Base-by-base conservation (phyloP, 1,140 invertebrate species). In the Portunus trituberculatus region DNA sequence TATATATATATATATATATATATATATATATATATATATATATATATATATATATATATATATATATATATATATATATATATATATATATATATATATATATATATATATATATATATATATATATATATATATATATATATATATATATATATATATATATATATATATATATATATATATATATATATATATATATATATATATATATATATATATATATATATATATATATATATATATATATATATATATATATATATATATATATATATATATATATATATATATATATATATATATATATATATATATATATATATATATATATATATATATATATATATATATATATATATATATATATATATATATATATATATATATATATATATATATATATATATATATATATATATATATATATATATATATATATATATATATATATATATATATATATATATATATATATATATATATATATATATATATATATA, bases 1-100 rank as follows among this genome's bases (percentile, higher is more conserved):
- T 84, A 84, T 84, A 84, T 84, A 84, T 84, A 84, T 84, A 84
- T 84, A 84, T 84, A 84, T 84, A 84, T 84, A 84, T 84, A 84
- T 84, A 32, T 84, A 84, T 84, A 84, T 84, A 84, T 84, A 84
- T 84, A 84, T 84, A 84, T 84, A 84, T 84, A 84, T 84, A 84
- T 84, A 84, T 84, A 84, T 84, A 84, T 84, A 84, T 84, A 84
- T 84, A 84, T 84, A 84, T 84, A 84, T 84, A 84, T 84, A 84
- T 84, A 84, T 84, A 84, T 84, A 84, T 84, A 84, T 84, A 84
- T 84, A 84, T 84, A 84, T 84, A 84, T 84, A 84, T 84, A 84
- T 84, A 84, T 84, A 84, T 84, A 84, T 84, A 84, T 84, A 84
- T 84, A 84, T 84, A 84, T 84, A 84, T 84, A 84, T 84, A 84